A percentile compares a stretch with the other conserved stretches of the same genome.
Conservation (phyloP, 2,888 invertebrate genomes). For the Patella caerulea region DNA sequence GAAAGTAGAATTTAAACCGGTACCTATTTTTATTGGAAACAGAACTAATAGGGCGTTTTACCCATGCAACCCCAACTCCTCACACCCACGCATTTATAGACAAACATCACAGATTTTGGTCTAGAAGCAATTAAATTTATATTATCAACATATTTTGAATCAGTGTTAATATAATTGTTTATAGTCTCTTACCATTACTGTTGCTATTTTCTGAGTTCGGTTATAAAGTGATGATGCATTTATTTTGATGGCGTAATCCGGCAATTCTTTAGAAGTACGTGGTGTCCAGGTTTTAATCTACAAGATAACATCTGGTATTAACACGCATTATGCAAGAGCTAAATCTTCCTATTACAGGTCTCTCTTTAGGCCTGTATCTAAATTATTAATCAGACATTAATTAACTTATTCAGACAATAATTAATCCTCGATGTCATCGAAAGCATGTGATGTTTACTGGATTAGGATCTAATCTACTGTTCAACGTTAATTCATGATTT, state of each 20-base stretch:
- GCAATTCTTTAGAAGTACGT: neutral
- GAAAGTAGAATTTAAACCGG: neutral
- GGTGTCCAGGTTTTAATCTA: slow-evolving; percentile 34
- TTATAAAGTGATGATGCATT: slow-evolving; percentile 36
- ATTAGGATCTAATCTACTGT: too few species aligned
- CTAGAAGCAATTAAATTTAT: too few species aligned
- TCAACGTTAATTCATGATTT: too few species aligned
- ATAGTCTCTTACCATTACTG: slow-evolving; percentile 49
- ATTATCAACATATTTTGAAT: too few species aligned
- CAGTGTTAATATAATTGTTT: too few species aligned
- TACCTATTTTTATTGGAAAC: neutral
- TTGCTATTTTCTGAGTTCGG: slow-evolving; percentile 55
- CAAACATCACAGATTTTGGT: slow-evolving; percentile 12
- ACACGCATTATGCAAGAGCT: too few species aligned
- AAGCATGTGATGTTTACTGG: too few species aligned
- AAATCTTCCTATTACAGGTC: too few species aligned
- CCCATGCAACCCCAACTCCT: neutral
- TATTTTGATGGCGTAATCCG: neutral
- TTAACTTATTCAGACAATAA: too few species aligned
- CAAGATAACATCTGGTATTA: neutral
- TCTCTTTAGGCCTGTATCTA: too few species aligned
- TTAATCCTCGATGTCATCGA: too few species aligned
- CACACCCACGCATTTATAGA: slow-evolving; percentile 14
- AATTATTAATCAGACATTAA: too few species aligned
- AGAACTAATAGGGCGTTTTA: neutral